phyloP scores from a whole-genome alignment of 2,888 invertebrate species.

The Eugnorisma glareosa region DNA sequence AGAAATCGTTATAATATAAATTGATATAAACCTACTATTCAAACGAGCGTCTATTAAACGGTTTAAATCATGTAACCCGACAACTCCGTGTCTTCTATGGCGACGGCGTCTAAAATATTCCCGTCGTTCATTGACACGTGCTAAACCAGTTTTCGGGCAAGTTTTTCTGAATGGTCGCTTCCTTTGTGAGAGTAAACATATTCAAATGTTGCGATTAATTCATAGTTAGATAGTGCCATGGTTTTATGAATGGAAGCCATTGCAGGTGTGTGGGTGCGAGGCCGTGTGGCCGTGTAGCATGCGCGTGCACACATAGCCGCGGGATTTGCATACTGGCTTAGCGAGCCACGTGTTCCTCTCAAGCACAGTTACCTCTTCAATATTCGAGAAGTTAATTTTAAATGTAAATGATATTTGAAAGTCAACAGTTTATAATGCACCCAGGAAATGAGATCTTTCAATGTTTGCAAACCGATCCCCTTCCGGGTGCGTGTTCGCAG shows the following conservation, averaged over 20 bases:
- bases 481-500: constrained; percentile 67
- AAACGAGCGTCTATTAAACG: constrained; percentile 84
- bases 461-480: constrained; percentile 72
- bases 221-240: constrained; percentile 89
- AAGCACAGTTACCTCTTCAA: constrained; percentile 87
- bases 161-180: constrained; percentile 90
- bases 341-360: constrained; percentile 86
- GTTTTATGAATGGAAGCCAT: constrained; percentile 89
- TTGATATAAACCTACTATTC: constrained; percentile 81
- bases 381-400: constrained; percentile 87
- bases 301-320: constrained; percentile 77
- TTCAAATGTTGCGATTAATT: constrained; percentile 91
- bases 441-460: constrained; percentile 73
- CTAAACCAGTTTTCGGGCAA: constrained; percentile 88
- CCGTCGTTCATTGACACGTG: constrained; percentile 90
- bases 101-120: constrained; percentile 88
- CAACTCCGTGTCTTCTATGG: constrained; percentile 79
- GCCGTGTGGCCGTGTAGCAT: constrained; percentile 65
- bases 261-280: constrained; percentile 79
- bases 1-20: constrained; percentile 75
- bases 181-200: constrained; percentile 90
- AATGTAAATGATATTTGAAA: constrained; percentile 87
- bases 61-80: constrained; percentile 86
- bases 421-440: constrained; percentile 80
- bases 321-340: constrained; percentile 87